phyloP scores from a whole-genome alignment of 2,888 invertebrate genomes.

The Parochlus steinenii region DNA sequence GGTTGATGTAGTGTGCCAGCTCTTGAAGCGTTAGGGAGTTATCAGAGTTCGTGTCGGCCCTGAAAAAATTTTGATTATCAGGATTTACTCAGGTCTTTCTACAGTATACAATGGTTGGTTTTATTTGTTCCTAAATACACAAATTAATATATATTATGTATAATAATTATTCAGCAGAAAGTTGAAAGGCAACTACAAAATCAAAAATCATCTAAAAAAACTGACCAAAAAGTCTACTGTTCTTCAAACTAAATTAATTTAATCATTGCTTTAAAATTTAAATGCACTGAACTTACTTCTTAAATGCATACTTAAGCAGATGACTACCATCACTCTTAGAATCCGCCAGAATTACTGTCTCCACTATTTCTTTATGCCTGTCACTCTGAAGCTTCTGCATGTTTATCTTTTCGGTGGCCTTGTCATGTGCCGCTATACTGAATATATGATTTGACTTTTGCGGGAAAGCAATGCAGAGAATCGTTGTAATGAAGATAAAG shows the following conservation, averaged over 20 bases:
- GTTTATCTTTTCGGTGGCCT: slow-evolving; percentile 16
- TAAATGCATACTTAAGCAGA: slow-evolving; percentile 32
- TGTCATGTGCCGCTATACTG: slow-evolving; percentile 16
- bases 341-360: slow-evolving; percentile 34
- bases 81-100: too few relatives aligned
- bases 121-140: too few relatives aligned
- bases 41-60: slow-evolving; percentile 43
- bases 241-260: too few relatives aligned
- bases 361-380: slow-evolving; percentile 30
- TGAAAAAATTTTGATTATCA: slow-evolving; percentile 20
- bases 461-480: slow-evolving; percentile 34
- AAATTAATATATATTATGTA: too few relatives aligned
- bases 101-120: too few relatives aligned
- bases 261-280: slow-evolving; percentile 26
- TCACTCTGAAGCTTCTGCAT: slow-evolving; percentile 16
- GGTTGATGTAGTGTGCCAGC: slow-evolving; percentile 46
- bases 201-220: too few relatives aligned
- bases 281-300: slow-evolving; percentile 32
- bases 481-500: slow-evolving; percentile 34
- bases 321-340: slow-evolving; percentile 28
- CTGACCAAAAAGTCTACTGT: too few relatives aligned
- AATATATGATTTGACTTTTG: slow-evolving; percentile 20
- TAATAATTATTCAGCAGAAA: too few relatives aligned
- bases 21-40: slow-evolving; percentile 41
- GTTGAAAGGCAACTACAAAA: too few relatives aligned